Percentiles rank a stretch among this genome's conserved stretches.
Evolutionary conservation across 1,140 invertebrate species (phyloP).

Genomic region (Pantala flavescens): DNA sequence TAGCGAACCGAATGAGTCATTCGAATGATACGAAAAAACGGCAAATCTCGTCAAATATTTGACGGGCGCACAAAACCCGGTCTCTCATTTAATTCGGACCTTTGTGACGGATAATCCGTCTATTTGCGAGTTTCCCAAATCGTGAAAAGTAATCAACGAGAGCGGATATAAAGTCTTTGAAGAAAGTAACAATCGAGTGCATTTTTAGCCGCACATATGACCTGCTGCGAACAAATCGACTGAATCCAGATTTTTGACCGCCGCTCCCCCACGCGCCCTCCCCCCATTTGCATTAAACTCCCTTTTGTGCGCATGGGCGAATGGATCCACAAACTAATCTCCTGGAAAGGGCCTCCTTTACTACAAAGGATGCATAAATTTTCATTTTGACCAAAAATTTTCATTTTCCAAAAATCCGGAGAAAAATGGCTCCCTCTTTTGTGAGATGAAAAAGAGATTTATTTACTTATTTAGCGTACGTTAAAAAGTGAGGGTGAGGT

Average conservation of each 20-base stretch:
- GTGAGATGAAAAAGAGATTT: neutral
- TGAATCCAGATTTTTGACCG: neutral
- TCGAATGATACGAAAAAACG: no score
- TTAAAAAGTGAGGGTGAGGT: neutral
- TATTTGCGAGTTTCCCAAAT: neutral
- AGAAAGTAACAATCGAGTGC: no score
- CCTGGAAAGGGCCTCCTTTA: constrained; percentile 20
- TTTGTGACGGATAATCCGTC: neutral
- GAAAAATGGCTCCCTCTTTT: constrained; percentile 15
- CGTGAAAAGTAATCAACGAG: neutral
- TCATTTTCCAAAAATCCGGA: constrained; percentile 22
- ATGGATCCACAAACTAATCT: constrained; percentile 20
- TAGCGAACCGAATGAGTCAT: no score
- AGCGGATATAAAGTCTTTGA: neutral
- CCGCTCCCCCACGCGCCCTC: neutral
- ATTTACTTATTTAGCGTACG: no score
- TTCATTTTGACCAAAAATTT: constrained; percentile 23
- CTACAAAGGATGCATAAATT: constrained; percentile 22
- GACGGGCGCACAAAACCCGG: neutral
- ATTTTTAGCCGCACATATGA: neutral
- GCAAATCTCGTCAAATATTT: neutral
- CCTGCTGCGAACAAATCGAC: neutral
- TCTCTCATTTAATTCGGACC: neutral
- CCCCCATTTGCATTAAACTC: neutral
- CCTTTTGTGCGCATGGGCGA: neutral